Percentiles rank a stretch among this genome's conserved stretches.
Conservation (phyloP, 2,113 vertebrate genomes). For the Callospermophilus lateralis region DNA sequence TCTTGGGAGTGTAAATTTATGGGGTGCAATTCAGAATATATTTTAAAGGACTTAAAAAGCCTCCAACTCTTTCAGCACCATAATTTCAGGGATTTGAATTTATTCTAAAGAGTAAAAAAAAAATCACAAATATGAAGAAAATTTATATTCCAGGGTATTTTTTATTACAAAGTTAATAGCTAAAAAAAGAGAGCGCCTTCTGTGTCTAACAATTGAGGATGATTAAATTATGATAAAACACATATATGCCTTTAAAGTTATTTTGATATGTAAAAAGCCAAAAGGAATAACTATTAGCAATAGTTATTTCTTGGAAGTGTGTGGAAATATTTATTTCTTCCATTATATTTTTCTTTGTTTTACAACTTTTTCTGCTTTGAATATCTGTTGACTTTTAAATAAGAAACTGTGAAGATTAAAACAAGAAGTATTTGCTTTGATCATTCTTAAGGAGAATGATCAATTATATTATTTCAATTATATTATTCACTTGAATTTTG, state of each 20-base stretch:
- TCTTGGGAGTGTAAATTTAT: conserved; percentile 53
- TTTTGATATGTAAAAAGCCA: conserved; percentile 2
- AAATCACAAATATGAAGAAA: conserved; percentile 3
- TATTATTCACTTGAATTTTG: conserved; percentile 12
- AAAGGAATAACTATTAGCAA: background rate
- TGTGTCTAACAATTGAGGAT: conserved; percentile 33
- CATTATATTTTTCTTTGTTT: conserved; percentile 43
- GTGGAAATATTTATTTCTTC: conserved; percentile 46
- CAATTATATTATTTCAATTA: background rate
- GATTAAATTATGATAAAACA: conserved; percentile 45
- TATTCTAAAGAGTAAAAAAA: conserved; percentile 49
- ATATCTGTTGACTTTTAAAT: conserved; percentile 33
- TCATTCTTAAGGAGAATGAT: conserved; percentile 36
- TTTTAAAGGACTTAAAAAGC: conserved; percentile 31
- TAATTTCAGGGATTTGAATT: conserved; percentile 60
- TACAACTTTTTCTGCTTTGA: conserved; percentile 24
- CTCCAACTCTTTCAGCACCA: conserved; percentile 29
- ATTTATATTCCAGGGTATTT: conserved; percentile 31
- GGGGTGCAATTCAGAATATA: background rate
- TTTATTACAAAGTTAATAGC: conserved; percentile 46
- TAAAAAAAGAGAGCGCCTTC: conserved; percentile 4
- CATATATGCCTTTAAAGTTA: background rate
- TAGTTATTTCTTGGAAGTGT: conserved; percentile 1
- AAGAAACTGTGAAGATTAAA: conserved; percentile 22
- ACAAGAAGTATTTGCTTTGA: background rate